phyloP scores from a whole-genome alignment of 1,140 invertebrate genomes.

The Bombus ignitus region DNA sequence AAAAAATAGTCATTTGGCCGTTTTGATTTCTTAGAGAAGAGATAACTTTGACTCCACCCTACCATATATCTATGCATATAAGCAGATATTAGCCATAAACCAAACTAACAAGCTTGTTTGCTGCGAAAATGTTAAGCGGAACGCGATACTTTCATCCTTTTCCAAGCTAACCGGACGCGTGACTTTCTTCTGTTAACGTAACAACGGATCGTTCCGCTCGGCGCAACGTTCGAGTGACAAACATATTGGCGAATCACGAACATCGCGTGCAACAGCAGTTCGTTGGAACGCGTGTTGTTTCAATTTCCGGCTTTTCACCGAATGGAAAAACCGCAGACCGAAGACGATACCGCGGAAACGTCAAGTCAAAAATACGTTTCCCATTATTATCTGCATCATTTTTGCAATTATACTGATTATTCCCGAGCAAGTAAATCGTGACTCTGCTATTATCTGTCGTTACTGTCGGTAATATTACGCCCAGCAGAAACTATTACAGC shows the following conservation, averaged over 20 bases:
- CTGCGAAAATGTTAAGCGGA: neutral
- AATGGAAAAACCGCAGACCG: slow-evolving; percentile 32
- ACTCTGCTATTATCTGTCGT: slow-evolving; percentile 39
- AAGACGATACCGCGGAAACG: slow-evolving; percentile 39
- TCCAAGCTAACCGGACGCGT: neutral
- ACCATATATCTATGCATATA: neutral
- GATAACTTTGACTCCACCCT: slow-evolving; percentile 19
- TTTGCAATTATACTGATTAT: slow-evolving; percentile 41
- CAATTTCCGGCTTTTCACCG: slow-evolving; percentile 55
- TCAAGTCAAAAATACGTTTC: neutral
- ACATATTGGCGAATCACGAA: slow-evolving; percentile 25
- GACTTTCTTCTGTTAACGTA: slow-evolving; percentile 43
- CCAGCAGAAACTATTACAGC: slow-evolving; percentile 26
- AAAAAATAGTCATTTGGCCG: slow-evolving; percentile 2
- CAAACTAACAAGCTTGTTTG: neutral
- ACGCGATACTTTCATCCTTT: neutral
- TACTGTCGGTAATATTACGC: slow-evolving; percentile 31
- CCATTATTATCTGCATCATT: slow-evolving; percentile 31
- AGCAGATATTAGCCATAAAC: neutral
- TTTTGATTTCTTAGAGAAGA: neutral
- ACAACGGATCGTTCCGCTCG: slow-evolving; percentile 44
- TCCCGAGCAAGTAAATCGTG: slow-evolving; percentile 33
- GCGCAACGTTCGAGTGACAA: neutral
- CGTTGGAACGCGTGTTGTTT: slow-evolving; percentile 35
- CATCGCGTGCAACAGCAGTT: slow-evolving; percentile 41